These are phyloP conservation scores for Lordiphosa clarofinis DNA, from an alignment of 1,140 invertebrate genomes.

Conservation along the genomic window DNA sequence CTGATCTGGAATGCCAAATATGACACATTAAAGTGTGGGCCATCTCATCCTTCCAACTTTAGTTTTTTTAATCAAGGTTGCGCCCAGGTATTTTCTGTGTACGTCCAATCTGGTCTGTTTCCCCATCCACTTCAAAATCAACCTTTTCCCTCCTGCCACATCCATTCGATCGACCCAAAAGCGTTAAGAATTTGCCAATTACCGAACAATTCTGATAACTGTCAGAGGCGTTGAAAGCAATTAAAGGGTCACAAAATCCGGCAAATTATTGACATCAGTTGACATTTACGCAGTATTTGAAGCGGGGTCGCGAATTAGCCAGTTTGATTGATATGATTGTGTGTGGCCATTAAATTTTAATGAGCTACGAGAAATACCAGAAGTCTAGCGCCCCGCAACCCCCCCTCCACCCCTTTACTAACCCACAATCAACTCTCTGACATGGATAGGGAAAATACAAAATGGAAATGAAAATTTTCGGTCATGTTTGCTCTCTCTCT, in stretches of 20 bases:
- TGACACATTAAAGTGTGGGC: too few relatives aligned
- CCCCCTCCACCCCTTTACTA: not conserved
- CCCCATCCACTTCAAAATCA: too few relatives aligned
- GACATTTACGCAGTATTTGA: conserved; percentile 7
- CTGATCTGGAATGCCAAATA: too few relatives aligned
- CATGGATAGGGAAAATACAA: conserved; percentile 1
- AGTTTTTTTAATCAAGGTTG: too few relatives aligned
- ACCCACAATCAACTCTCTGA: not conserved
- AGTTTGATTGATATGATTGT: conserved; percentile 12
- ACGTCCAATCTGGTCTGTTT: too few relatives aligned
- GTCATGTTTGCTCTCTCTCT: not conserved
- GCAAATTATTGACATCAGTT: conserved; percentile 1
- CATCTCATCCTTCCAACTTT: too few relatives aligned
- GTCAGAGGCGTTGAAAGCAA: conserved; percentile 8
- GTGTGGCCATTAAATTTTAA: conserved; percentile 13
- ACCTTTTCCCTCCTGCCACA: too few relatives aligned
- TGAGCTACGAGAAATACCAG: conserved; percentile 8
- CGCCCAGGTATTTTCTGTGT: too few relatives aligned
- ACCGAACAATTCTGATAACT: not conserved
- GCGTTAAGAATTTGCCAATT: too few relatives aligned
- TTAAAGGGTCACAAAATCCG: not conserved
- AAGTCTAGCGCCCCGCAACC: not conserved
- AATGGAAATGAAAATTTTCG: conserved; percentile 2
- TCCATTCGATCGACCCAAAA: too few relatives aligned
- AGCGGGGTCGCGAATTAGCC: conserved; percentile 3